Evolutionary conservation across 2,888 invertebrate species (phyloP).

Genomic region (Prosapia bicincta): DNA sequence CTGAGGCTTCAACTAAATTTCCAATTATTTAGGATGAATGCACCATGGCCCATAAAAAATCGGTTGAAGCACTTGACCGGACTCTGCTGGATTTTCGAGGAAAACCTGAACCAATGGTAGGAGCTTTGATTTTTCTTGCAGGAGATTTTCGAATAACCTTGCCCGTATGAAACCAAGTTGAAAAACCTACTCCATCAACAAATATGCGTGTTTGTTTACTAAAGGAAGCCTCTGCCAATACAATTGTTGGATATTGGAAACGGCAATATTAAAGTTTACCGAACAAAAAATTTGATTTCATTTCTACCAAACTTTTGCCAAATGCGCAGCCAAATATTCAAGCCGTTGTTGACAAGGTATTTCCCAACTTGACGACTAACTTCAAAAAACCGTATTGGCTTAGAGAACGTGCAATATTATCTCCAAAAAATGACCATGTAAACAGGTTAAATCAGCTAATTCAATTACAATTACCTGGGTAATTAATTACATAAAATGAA

Average conservation of each 20-base stretch:
- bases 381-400: conserved; percentile 18
- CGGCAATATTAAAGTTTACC: background rate
- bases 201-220: conserved; percentile 33
- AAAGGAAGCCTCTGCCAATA: conserved; percentile 28
- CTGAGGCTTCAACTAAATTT: too few relatives aligned
- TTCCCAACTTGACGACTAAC: conserved; percentile 2
- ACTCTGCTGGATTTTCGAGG: too few relatives aligned
- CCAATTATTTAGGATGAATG: too few relatives aligned
- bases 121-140: too few relatives aligned
- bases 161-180: conserved; percentile 18
- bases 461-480: background rate
- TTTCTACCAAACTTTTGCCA: conserved; percentile 32
- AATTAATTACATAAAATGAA: conserved; percentile 15
- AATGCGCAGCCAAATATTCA: conserved; percentile 16
- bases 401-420: conserved; percentile 23
- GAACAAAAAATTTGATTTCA: background rate
- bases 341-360: background rate
- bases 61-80: too few relatives aligned
- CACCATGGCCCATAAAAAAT: too few relatives aligned
- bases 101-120: too few relatives aligned
- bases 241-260: conserved; percentile 15
- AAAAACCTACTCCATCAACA: conserved; percentile 14
- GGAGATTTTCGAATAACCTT: too few relatives aligned
- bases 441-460: conserved; percentile 12
- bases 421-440: conserved; percentile 17